Conservation (phyloP, 2,888 invertebrate species). For the Acrobasis repandana region DNA sequence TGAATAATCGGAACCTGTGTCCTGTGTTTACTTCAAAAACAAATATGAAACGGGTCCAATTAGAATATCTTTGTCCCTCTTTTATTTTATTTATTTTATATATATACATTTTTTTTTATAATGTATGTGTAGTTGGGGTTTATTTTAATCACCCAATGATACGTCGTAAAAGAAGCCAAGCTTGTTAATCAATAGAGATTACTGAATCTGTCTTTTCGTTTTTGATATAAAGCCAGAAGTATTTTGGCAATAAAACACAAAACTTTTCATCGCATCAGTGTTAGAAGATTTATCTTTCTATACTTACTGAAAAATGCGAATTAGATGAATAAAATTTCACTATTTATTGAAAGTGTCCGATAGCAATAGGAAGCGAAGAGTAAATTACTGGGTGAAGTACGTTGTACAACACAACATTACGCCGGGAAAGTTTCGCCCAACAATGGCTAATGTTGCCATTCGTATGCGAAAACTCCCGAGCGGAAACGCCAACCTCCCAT, state of each 20-base stretch:
- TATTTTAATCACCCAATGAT: too few species aligned
- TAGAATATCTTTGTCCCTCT: too few species aligned
- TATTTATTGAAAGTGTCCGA: conserved; percentile 60
- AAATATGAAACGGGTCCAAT: too few species aligned
- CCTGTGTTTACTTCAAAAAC: too few species aligned
- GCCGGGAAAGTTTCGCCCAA: conserved; percentile 75
- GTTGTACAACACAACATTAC: conserved; percentile 66
- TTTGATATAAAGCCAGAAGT: background rate
- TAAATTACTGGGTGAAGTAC: conserved; percentile 66
- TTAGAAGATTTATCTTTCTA: background rate
- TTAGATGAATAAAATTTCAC: conserved; percentile 42
- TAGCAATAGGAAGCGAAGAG: conserved; percentile 59
- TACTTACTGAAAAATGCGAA: background rate
- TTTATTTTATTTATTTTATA: too few species aligned
- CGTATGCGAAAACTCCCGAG: conserved; percentile 73
- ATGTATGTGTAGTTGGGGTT: too few species aligned
- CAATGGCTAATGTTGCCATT: conserved; percentile 81
- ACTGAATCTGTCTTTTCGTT: background rate
- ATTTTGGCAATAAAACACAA: background rate
- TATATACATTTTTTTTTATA: too few species aligned
- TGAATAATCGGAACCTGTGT: too few species aligned
- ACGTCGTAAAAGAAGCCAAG: background rate
- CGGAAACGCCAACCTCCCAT: conserved; percentile 64
- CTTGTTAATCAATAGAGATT: conserved; percentile 2
- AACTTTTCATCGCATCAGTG: background rate